A percentile compares a stretch with the other conserved stretches of the same genome.
phyloP scores from a whole-genome alignment of 2,797 vertebrate genomes.

The Anguilla anguilla region DNA sequence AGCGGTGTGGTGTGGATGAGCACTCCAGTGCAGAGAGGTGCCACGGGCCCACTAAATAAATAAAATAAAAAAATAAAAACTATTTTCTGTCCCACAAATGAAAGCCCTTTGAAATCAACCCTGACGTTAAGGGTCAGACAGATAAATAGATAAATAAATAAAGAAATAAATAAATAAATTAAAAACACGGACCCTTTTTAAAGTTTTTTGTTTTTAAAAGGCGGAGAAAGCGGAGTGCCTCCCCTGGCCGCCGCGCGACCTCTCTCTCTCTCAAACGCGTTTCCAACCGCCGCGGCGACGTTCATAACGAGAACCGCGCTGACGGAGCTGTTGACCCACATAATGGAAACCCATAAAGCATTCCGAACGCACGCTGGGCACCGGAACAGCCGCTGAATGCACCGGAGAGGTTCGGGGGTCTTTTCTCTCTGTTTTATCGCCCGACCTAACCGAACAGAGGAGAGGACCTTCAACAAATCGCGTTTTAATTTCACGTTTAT shows the following conservation, averaged over 20 bases:
- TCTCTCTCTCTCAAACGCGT: not conserved
- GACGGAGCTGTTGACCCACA: slow-evolving; percentile 18
- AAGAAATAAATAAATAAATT: not conserved
- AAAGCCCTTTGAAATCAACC: not conserved
- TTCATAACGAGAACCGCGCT: not conserved
- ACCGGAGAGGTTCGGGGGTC: not conserved
- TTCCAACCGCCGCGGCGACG: not conserved
- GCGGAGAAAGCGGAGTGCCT: not conserved
- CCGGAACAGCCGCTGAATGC: not conserved
- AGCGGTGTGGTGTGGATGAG: not conserved
- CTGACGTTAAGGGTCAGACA: slow-evolving; percentile 10
- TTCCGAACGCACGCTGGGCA: not conserved
- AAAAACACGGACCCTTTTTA: not conserved
- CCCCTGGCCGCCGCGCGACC: not conserved
- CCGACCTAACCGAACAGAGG: not conserved
- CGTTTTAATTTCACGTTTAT: not conserved
- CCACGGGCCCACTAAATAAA: not conserved
- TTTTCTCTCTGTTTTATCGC: not conserved
- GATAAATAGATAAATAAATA: no score
- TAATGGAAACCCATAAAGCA: slow-evolving; percentile 13
- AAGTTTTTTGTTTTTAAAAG: not conserved
- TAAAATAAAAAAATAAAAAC: slow-evolving; percentile 8
- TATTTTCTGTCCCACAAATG: slow-evolving; percentile 15
- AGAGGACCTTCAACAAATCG: not conserved
- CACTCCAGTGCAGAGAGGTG: not conserved